Conservation (phyloP, 2,888 invertebrate genomes). For the Oxycera nigricornis region DNA sequence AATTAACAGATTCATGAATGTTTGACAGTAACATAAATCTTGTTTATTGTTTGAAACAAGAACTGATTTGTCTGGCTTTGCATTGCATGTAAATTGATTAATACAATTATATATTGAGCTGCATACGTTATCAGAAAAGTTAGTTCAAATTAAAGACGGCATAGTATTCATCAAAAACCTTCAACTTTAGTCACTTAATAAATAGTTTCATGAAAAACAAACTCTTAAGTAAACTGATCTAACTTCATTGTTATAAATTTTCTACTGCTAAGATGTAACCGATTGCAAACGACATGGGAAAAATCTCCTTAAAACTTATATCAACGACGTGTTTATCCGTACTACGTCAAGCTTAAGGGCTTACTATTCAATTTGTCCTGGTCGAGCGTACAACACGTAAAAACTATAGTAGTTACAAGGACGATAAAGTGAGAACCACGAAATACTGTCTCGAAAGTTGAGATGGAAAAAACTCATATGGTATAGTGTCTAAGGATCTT, state of each 20-base stretch:
- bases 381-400: slow-evolving; percentile 10
- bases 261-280: not conserved
- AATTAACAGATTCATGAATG: too few species aligned
- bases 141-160: too few species aligned
- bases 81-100: too few species aligned
- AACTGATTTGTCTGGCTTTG: too few species aligned
- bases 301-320: slow-evolving; percentile 30
- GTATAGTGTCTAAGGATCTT: too few species aligned
- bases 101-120: too few species aligned
- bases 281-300: not conserved
- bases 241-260: not conserved
- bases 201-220: too few species aligned
- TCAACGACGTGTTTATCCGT: slow-evolving; percentile 39
- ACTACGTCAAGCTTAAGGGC: slow-evolving; percentile 43
- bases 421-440: not conserved
- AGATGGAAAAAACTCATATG: slow-evolving; percentile 35
- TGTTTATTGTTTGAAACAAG: too few species aligned
- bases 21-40: too few species aligned
- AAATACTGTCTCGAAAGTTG: slow-evolving; percentile 2
- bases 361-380: slow-evolving; percentile 41
- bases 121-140: too few species aligned
- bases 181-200: too few species aligned
- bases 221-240: not conserved
- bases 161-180: too few species aligned
- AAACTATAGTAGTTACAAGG: not conserved